Conservation (phyloP, 2,797 vertebrate genomes). For the Myiotriccus ornatus region DNA sequence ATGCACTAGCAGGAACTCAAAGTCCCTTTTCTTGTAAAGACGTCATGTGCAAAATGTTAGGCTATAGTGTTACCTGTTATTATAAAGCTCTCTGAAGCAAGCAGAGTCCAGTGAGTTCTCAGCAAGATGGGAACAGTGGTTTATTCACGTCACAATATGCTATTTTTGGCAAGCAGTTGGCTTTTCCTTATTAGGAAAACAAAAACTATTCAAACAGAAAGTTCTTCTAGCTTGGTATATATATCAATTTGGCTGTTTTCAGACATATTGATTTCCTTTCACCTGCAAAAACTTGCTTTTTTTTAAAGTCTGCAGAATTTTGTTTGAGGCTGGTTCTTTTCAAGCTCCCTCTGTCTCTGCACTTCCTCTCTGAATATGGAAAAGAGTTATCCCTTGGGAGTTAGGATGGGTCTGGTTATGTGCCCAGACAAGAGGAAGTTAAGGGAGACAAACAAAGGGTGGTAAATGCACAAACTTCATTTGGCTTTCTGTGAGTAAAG, state of each 20-base stretch:
- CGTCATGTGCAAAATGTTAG: constrained; percentile 39
- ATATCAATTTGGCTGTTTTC: background rate
- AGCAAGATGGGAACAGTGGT: constrained; percentile 30
- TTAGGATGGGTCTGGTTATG: background rate
- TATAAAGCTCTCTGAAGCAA: constrained; percentile 2
- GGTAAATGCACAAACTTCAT: background rate
- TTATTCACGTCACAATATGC: constrained; percentile 34
- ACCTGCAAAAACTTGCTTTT: background rate
- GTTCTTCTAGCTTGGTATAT: background rate
- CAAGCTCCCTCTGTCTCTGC: background rate
- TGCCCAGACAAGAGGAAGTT: background rate
- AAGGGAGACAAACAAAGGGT: background rate
- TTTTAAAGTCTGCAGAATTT: background rate
- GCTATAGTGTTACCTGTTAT: constrained; percentile 45
- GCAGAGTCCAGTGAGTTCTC: constrained; percentile 41
- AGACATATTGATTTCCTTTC: background rate
- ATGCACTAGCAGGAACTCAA: background rate
- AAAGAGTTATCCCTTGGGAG: background rate
- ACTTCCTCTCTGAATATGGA: background rate
- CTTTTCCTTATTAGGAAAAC: constrained; percentile 31
- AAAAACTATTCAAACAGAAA: background rate
- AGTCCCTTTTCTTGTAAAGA: constrained; percentile 49
- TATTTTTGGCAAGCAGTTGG: constrained; percentile 28
- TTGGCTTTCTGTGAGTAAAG: background rate
- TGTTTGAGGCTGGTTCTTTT: background rate